Base-by-base conservation (phyloP, 2,797 vertebrate species). In the Denticeps clupeoides region DNA sequence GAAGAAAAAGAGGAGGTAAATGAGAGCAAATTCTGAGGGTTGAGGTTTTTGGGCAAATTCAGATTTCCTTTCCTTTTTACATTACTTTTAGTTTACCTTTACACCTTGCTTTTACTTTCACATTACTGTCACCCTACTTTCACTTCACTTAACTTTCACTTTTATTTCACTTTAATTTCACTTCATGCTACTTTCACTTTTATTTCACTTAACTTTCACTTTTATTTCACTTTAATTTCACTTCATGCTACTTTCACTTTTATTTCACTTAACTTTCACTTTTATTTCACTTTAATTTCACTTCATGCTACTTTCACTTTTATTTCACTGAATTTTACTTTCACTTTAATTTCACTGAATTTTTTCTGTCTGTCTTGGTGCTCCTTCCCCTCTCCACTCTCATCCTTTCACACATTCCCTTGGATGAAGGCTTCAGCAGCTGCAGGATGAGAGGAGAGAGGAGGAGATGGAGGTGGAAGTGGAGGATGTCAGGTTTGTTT, bases 1-100 rank as follows among this genome's bases (percentile, higher is more conserved):
- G 51, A 94, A 89, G 81, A 98, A 95, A 69, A 98, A 96, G 63
- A 95, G 87, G 72, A 96, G 93, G 94, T 96, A 82, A 49, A 44
- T 43, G 13, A 5, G 59, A 49, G 8, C 35, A 1, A 19, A 7
- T 22, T 2, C 23, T 16, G 16, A 29, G 42, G 25, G 21, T 15
- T 19, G 16, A 18, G 12, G 7, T 41, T 24, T 7, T 25, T 7
- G 8, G 25, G 24, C 7, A 25, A n/a, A n/a, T n/a, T n/a, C n/a
- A n/a, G n/a, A n/a, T n/a, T n/a, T n/a, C n/a, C n/a, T n/a, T n/a
- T n/a, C n/a, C n/a, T n/a, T n/a, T n/a, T n/a, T n/a, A n/a, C n/a
- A n/a, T n/a, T n/a, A n/a, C n/a, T n/a, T n/a, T n/a, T n/a, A n/a
- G n/a, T n/a, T n/a, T n/a, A n/a, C n/a, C n/a, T n/a, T n/a, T n/a